Evolutionary conservation across 1,140 invertebrate species (phyloP), one percentile per base, ranked within the genome.

Genomic region (Archivesica marissinica): DNA sequence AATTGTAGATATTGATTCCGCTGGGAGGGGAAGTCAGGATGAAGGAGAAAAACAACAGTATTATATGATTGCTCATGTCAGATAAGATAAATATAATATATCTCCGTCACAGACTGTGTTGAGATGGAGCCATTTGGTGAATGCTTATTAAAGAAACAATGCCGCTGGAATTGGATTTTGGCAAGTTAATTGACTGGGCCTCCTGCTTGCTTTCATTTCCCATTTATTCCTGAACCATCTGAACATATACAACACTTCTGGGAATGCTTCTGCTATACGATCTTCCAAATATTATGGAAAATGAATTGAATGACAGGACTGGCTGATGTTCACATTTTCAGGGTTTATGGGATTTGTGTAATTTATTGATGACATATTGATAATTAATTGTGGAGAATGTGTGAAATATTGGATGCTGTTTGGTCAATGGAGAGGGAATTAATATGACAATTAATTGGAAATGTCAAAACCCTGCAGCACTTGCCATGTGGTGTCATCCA

Each of bases 381-480:
- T 64, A 79, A 79, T 79, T 41, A 79, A 79, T 79, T 41, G 41
- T n/a, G 1, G 54, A 50, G 23, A 33, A 47, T 64, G 77, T 66
- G 59, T 68, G 56, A 79, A 66, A 68, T 64, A 79, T 79, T 59
- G 75, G 35, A 52, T 44, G 38, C 52, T 79, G 77, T 79, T 66
- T 66, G 35, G n/a, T 9, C 56, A 39, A 30, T n/a, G 1, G 59
- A 64, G 39, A 28, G 56, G 33, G 44, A 52, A 79, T 79, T 66
- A 79, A 68, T 79, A 66, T 61, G 52, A 61, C 77, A 66, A 79
- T 79, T 79, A 66, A 79, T 79, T 68, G 38, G 61, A 79, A 44
- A 79, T 79, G 77, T 66, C 77, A 79, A 61, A 52, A 64, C n/a
- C n/a, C n/a, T n/a, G n/a, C 30, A 64, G 59, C 59, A 64, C 30